Base-by-base conservation (phyloP, 2,888 invertebrate genomes). In the Esperia sulphurella region DNA sequence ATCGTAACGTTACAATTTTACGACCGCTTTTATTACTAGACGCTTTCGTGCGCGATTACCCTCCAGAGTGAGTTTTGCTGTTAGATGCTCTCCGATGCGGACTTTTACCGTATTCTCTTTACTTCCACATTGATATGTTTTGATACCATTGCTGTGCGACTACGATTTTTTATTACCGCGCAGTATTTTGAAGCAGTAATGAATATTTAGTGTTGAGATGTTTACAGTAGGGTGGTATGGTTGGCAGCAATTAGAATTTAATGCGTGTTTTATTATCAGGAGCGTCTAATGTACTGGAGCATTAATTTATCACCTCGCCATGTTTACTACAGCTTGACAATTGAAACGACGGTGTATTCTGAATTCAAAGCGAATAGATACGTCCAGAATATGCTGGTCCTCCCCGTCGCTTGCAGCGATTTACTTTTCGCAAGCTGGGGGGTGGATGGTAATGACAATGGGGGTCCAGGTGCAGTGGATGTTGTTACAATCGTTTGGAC, bases 11-110 rank as follows among this genome's bases (percentile, higher is more conserved):
- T 84, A 85, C 84, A 82, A 83, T 85, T 88, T 88, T 88, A 88
- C 82, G 87, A 84, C 71, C 80, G 67, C 79, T 87, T 88, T 88
- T 88, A 89, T 88, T 87, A 83, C 88, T 76, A 83, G 84, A 86
- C 88, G 88, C 88, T 89, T 89, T 89, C 88, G 86, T 87, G 86
- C 86, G 69, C 88, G 87, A 89, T 88, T 88, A 89, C 88, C 87
- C 88, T 83, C 86, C 73, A 75, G 88, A 89, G 88, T 89, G 88
- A 86, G 87, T 88, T 89, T 87, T 81, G 88, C 86, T 89, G 88
- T 89, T 86, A 88, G 79, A 65, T 69, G 68, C 80, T 83, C 78
- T 68, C 65, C 61, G 69, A 73, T 68, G 66, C 63, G 71, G 68
- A 63, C 74, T 59, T 70, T 70, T 68, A 71, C 74, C 74, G 72